Evolutionary conservation across 2,113 vertebrate species (phyloP).

Genomic region (Micromys minutus): DNA sequence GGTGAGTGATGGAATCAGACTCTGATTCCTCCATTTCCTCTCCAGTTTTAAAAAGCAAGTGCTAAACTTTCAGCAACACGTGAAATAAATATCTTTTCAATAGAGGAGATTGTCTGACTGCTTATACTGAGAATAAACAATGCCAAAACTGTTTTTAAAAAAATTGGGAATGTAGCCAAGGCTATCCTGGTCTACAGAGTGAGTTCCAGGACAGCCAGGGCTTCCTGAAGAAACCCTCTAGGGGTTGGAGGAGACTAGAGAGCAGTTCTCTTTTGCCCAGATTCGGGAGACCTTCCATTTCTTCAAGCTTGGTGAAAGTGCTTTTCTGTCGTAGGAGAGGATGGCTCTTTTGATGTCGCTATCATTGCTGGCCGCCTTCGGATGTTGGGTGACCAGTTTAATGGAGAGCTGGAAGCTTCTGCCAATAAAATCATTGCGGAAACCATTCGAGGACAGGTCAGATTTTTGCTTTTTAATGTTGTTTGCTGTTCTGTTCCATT

Average conservation of each 20-base stretch:
- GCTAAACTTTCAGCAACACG: slow-evolving; percentile 2
- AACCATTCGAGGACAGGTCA: slow-evolving; percentile 69
- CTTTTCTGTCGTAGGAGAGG: slow-evolving; percentile 58
- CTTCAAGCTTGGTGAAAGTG: slow-evolving; percentile 1
- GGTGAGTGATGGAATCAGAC: not conserved
- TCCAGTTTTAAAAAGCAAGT: not conserved
- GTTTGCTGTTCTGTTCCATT: slow-evolving; percentile 2
- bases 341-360: slow-evolving; percentile 60
- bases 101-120: slow-evolving; percentile 17
- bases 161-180: not conserved
- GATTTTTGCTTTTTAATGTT: not conserved
- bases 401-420: slow-evolving; percentile 74
- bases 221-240: not conserved
- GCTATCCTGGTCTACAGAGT: not conserved
- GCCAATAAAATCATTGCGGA: not conserved
- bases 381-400: slow-evolving; percentile 77
- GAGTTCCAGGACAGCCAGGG: not conserved
- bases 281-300: not conserved
- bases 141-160: slow-evolving; percentile 5
- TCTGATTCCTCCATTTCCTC: slow-evolving; percentile 26
- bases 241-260: too few species aligned
- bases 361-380: slow-evolving; percentile 74
- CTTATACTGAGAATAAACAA: not conserved
- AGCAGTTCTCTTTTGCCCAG: not conserved
- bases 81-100: not conserved